phyloP scores from a whole-genome alignment of 2,113 vertebrate genomes.

The Hyperopisus bebe region DNA sequence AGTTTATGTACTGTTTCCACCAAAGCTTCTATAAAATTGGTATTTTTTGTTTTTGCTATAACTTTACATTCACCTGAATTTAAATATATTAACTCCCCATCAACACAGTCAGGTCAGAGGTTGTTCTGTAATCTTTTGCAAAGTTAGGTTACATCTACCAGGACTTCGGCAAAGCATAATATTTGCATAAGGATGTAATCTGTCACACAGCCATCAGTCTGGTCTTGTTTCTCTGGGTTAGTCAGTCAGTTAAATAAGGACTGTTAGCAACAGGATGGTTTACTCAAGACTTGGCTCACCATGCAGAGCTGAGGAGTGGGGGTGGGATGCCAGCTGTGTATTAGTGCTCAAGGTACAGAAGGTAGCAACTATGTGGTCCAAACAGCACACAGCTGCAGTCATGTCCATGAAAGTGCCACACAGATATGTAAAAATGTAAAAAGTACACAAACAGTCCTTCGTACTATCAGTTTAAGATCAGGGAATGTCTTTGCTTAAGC shows the following conservation, averaged over 20 bases:
- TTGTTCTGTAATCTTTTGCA: neutral
- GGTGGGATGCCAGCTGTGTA: neutral
- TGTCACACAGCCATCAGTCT: neutral
- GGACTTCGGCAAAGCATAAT: neutral
- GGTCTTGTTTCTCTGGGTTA: neutral
- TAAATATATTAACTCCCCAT: neutral
- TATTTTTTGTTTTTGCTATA: neutral
- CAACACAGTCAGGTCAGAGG: neutral
- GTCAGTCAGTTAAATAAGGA: constrained; percentile 1
- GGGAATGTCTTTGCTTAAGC: neutral
- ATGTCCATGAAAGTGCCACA: neutral
- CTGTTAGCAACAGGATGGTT: neutral
- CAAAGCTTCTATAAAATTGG: neutral
- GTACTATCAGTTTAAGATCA: neutral
- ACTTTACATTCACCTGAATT: neutral
- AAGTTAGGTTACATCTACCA: neutral
- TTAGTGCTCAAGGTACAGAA: neutral
- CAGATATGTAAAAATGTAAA: neutral
- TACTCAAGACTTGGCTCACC: neutral
- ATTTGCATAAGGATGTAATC: neutral
- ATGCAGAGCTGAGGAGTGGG: neutral
- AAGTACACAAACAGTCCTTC: neutral
- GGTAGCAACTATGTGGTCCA: neutral
- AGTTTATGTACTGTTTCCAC: neutral
- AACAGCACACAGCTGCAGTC: neutral